A percentile compares a stretch with the other conserved stretches of the same genome.
Evolutionary conservation across 2,113 vertebrate genomes (phyloP).

Genomic region (Actenoides lindsayi): DNA sequence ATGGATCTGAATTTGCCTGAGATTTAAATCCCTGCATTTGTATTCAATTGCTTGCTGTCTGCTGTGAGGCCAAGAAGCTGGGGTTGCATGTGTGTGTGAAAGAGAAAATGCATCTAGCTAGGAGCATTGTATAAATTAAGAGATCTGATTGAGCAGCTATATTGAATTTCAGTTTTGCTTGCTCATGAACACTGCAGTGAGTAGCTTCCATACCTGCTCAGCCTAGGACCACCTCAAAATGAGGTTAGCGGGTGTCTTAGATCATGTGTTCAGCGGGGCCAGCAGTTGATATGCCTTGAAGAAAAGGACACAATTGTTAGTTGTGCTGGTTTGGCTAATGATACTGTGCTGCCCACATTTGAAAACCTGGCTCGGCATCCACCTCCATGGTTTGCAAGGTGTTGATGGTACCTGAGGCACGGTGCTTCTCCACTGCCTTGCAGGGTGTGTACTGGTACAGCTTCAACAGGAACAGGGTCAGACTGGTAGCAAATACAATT

Average conservation of each 20-base stretch:
- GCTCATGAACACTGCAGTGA: not conserved
- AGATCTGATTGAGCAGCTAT: not conserved
- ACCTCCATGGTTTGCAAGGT: not conserved
- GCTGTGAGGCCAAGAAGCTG: not conserved
- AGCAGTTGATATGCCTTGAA: not conserved
- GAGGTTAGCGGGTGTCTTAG: not conserved
- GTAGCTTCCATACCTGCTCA: not conserved
- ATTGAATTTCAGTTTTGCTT: not conserved
- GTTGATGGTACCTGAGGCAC: not conserved
- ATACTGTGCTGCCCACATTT: not conserved
- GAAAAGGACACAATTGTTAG: not conserved
- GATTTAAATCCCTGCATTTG: not conserved
- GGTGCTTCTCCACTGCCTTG: not conserved
- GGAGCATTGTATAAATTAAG: not conserved
- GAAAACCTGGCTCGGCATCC: not conserved
- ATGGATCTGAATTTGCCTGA: not conserved
- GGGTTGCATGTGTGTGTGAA: rapidly evolving
- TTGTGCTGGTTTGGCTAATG: not conserved
- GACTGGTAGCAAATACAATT: not conserved
- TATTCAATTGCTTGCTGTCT: not conserved
- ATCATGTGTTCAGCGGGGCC: not conserved
- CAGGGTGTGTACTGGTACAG: not conserved
- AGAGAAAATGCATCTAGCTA: not conserved
- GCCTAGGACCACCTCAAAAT: not conserved
- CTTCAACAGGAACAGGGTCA: not conserved